Base-by-base conservation (phyloP, 2,113 vertebrate genomes). In the Lepisosteus osseus region DNA sequence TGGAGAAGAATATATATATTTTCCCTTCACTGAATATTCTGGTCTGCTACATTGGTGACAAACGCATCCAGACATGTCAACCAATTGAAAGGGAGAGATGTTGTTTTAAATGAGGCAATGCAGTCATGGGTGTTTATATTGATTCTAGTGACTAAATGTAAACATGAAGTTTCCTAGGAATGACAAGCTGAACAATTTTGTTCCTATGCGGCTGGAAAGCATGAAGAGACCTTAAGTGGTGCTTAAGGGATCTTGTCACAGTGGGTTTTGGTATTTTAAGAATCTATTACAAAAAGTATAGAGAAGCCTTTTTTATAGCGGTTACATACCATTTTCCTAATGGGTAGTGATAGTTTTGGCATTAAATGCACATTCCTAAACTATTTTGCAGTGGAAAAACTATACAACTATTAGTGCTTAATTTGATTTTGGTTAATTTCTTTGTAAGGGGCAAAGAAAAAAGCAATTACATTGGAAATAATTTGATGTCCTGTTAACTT, bases 11-110 rank as follows among this genome's bases (percentile, higher is more conserved):
- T 29, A 29, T 1, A 51, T 51, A 51, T 51, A 51, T 51, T 51
- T 51, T 51, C 5, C 5, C 15, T 29, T 40, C 47, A 42, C 47
- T 43, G 17, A 54, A 29, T 42, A 69, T 61, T 71, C 42, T 41
- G 29, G 43, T 65, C 63, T 65, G 71, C 66, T 72, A 55, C 64
- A 63, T 59, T 66, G 64, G 71, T 56, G 9, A 72, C 47, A 51
- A 51, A 51, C 47, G 13, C 54, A 15, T 45, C 51, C n/a, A 71
- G 45, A 41, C 43, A 63, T 43, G 29, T 29, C 47, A n/a, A 54
- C 44, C 69, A 71, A 62, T 69, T 70, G 57, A 8, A 42, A 41
- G 40, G 41, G 41, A 41, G 67, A 40, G 17, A 51, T 62, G 14
- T 59, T 40, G n/a, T 62, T 61, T 43, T 45, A 64, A 55, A 43